phyloP scores from a whole-genome alignment of 2,888 invertebrate genomes.

The Drosophila hamatofila region DNA sequence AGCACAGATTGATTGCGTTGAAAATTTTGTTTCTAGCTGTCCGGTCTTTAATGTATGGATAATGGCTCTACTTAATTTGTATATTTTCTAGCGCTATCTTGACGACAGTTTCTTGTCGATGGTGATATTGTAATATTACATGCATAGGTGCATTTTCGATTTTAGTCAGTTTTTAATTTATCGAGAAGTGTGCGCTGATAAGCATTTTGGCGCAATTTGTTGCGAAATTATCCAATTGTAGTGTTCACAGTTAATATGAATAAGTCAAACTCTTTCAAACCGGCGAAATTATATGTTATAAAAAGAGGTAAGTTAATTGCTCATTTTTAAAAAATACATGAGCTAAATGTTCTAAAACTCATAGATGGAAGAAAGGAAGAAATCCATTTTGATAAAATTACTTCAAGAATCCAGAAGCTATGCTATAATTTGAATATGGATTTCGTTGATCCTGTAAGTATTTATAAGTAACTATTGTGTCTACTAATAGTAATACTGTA shows the following conservation, averaged over 20 bases:
- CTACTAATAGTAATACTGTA: background rate
- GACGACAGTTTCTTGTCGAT: background rate
- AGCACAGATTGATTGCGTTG: no score
- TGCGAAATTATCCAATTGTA: background rate
- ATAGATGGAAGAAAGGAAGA: slow-evolving; percentile 95
- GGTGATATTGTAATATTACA: background rate
- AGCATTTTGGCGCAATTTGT: slow-evolving; percentile 46
- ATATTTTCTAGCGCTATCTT: background rate
- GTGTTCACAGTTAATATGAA: slow-evolving; percentile 29
- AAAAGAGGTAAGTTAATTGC: slow-evolving; percentile 85
- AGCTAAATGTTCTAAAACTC: slow-evolving; percentile 38
- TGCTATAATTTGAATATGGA: slow-evolving; percentile 98
- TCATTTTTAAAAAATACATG: background rate
- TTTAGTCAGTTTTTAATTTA: background rate
- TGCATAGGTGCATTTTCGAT: background rate
- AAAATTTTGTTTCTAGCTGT: no score
- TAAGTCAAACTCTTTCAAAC: slow-evolving; percentile 41
- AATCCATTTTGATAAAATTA: slow-evolving; percentile 99
- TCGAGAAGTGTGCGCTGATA: slow-evolving; percentile 15
- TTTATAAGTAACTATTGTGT: background rate
- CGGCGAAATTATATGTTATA: slow-evolving; percentile 84
- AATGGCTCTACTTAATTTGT: background rate
- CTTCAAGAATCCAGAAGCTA: slow-evolving; percentile 96
- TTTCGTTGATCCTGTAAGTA: slow-evolving; percentile 96
- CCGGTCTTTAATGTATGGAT: no score